These are phyloP conservation scores for Pelecanus crispus DNA, from an alignment of 2,113 vertebrate species.

Conservation along the genomic window DNA sequence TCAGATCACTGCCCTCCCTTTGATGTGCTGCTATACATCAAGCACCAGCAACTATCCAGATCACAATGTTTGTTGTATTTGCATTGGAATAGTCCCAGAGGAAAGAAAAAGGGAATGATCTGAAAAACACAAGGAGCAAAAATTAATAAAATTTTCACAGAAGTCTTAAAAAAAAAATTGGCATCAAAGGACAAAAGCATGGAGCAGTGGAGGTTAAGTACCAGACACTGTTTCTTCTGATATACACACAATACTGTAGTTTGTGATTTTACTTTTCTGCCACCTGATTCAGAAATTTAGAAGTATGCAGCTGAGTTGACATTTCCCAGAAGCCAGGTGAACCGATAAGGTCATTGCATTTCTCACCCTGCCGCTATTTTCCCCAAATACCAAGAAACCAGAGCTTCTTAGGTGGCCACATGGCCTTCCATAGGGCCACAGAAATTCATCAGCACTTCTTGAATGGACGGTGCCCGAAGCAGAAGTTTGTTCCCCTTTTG, in stretches of 20 bases:
- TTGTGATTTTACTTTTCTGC: neutral
- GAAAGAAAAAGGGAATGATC: neutral
- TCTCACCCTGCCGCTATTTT: neutral
- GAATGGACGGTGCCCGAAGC: neutral
- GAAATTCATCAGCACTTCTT: neutral
- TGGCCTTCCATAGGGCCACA: fast-evolving
- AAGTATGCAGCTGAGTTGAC: neutral
- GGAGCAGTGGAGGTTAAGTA: neutral
- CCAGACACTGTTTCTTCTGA: neutral
- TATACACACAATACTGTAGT: neutral
- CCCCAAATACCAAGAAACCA: neutral
- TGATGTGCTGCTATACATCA: neutral
- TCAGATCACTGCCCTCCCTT: neutral
- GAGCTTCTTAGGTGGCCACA: neutral
- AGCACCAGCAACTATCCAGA: neutral
- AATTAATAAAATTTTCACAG: neutral
- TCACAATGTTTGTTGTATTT: neutral
- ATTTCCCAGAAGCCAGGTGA: neutral
- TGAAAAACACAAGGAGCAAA: neutral
- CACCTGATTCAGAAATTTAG: neutral
- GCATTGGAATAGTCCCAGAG: neutral
- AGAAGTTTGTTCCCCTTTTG: neutral
- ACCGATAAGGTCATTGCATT: neutral
- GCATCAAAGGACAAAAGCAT: neutral
- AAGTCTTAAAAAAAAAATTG: neutral